phyloP scores from a whole-genome alignment of 1,140 invertebrate genomes.

The Apis laboriosa region DNA sequence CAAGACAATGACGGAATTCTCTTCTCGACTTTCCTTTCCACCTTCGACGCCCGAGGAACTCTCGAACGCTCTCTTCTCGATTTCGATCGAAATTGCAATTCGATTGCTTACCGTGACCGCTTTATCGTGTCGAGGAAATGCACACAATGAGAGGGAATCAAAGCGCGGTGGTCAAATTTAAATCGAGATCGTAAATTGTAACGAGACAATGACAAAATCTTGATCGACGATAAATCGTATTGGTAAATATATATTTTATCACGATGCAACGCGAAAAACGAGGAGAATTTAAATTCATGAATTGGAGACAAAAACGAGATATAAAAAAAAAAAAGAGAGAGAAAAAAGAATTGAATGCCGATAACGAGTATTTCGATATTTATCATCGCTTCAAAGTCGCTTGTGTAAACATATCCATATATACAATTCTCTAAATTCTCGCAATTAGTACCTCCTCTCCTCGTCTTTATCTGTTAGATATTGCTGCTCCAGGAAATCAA shows the following conservation, averaged over 20 bases:
- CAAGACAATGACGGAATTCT: background rate
- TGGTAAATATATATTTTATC: no score
- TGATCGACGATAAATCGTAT: background rate
- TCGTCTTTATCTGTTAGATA: constrained; percentile 28
- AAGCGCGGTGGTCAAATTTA: background rate
- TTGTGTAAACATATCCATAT: constrained; percentile 20
- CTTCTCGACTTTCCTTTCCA: background rate
- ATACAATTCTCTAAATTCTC: constrained; percentile 1
- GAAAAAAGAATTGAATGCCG: background rate
- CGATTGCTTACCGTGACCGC: background rate
- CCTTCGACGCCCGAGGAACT: background rate
- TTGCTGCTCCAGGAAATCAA: background rate
- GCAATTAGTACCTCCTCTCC: constrained; percentile 4
- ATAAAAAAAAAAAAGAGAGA: background rate
- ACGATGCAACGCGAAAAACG: background rate
- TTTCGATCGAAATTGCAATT: background rate
- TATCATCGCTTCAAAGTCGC: background rate
- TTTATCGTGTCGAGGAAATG: background rate
- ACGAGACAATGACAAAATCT: background rate
- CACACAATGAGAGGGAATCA: background rate
- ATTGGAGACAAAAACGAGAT: background rate
- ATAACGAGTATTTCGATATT: background rate
- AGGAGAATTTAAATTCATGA: background rate
- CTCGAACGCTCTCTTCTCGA: background rate
- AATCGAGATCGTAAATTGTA: constrained; percentile 1